A percentile compares a stretch with the other conserved stretches of the same genome.
phyloP scores from a whole-genome alignment of 2,888 invertebrate species.

The Nysson spinosus region DNA sequence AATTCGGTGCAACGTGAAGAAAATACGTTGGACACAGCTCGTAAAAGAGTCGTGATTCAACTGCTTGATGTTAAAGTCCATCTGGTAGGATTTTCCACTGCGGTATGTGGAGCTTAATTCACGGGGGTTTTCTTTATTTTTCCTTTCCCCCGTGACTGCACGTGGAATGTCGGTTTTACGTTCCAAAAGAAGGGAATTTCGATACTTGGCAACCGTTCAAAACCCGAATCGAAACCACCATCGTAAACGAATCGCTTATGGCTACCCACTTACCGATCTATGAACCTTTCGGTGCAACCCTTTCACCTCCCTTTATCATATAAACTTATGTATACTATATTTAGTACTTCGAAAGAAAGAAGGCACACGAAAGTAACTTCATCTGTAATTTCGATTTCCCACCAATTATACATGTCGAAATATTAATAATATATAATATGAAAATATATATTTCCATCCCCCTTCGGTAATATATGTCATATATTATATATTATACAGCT shows the following conservation, averaged over 20 bases:
- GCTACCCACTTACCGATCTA: constrained; percentile 26
- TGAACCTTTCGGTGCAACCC: constrained; percentile 30
- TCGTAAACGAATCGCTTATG: constrained; percentile 35
- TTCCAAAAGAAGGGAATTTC: constrained; percentile 36
- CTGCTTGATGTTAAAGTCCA: constrained; percentile 34
- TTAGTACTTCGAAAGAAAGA: constrained; percentile 9
- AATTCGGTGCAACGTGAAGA: constrained; percentile 46
- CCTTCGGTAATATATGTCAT: too few relatives aligned
- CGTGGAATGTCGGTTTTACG: constrained; percentile 11
- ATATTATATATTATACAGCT: too few relatives aligned
- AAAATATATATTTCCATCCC: too few relatives aligned
- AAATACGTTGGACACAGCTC: constrained; percentile 36
- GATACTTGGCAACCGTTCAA: constrained; percentile 55
- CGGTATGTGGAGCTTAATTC: constrained; percentile 31
- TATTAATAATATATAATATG: too few relatives aligned
- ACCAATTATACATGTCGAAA: too few relatives aligned
- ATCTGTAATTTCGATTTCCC: too few relatives aligned
- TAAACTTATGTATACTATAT: background rate
- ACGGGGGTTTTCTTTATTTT: constrained; percentile 21
- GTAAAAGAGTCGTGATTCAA: constrained; percentile 41
- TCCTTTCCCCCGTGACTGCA: constrained; percentile 12
- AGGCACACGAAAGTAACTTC: constrained; percentile 18
- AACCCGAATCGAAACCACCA: constrained; percentile 54
- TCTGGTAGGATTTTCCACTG: constrained; percentile 36
- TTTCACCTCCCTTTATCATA: constrained; percentile 1